Evolutionary conservation across 92 coral and sea anemone genomes (phyloP), one percentile per base, ranked within the genome.

Genomic region (Chrysogorgia sp.): DNA sequence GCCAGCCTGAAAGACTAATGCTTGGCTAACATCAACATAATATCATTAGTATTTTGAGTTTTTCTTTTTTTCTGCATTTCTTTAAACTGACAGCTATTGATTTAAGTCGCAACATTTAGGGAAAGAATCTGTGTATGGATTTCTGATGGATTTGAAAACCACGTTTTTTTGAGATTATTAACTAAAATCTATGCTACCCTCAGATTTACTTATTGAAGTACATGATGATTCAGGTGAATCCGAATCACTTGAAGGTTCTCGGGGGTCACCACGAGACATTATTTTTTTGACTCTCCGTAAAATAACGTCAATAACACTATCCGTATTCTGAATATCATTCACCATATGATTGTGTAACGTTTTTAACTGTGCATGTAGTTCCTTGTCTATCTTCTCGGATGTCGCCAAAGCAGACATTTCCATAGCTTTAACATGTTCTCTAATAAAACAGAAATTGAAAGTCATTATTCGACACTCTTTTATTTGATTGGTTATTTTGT

Each of bases 151-250:
- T 47, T 2, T 47, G 53, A 47, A 47, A 47, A 47, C 53, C 53
- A 47, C 10, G 53, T 47, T 15, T 5, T 47, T 6, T 47, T 2
- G 53, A 2, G 7, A n/a, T 47, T 47, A 47, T 7, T 47, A n/a
- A 47, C 53, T 47, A 47, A 7, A 8, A 56, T 30, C 79, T 34
- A 34, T 28, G 13, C 79, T 55, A 56, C 79, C 35, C 55, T 72
- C 79, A 32, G 79, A 72, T 72, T 56, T 72, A 72, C 79, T 72
- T 12, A 72, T 26, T 14, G 79, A 72, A n/a, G 79, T 55, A 56
- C 79, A 72, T 0, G 79, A 72, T 10, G 79, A 72, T 30, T 55
- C 79, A 19, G 79, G 79, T 28, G 79, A 72, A 40, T 53, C 79
- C 22, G 79, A 72, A 31, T 41, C 29, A 59, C 79, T 72, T 22